Base-by-base conservation (phyloP, 2,888 invertebrate species). In the Calliscelio sp. region DNA sequence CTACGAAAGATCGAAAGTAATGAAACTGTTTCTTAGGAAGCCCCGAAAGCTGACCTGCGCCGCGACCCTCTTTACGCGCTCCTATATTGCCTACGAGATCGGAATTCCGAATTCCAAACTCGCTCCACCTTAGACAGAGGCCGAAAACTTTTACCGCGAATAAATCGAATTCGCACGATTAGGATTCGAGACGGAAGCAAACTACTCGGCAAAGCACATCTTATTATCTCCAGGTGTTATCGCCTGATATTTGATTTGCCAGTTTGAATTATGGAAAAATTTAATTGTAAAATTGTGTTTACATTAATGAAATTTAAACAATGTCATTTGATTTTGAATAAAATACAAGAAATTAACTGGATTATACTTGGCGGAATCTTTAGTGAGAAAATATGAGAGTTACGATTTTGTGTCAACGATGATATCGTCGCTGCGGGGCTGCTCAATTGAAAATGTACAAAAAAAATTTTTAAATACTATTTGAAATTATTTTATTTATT, bases 11-110 rank as follows among this genome's bases (percentile, higher is more conserved):
- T 91, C 90, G 90, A 90, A 90, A 90, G 91, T 92, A 92, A 92
- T 91, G 92, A 92, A 92, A 92, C 91, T 91, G 92, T 92, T 92
- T 90, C 91, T 89, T 85, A 86, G 89, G 85, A 88, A 88, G 89
- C 85, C 81, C 82, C 87, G 84, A 87, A 87, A 85, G 89, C 90
- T 89, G 90, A 89, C 89, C 90, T 79, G 85, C 82, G 81, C 61
- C 83, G 86, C 83, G 85, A 88, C 87, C 88, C 86, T 86, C 86
- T 84, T 84, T 84, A 83, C 85, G 81, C 86, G 70, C 81, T 83
- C 81, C 74, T 88, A 90, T 91, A 91, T 91, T 90, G 90, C 90
- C 89, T 90, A 89, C 91, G 90, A 90, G 91, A 89, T 87, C 88
- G 85, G 90, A 91, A 91, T 91, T 90, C 89, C 87, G 87, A 87